Base-by-base conservation (phyloP, 2,888 invertebrate genomes). In the Brenthis ino region DNA sequence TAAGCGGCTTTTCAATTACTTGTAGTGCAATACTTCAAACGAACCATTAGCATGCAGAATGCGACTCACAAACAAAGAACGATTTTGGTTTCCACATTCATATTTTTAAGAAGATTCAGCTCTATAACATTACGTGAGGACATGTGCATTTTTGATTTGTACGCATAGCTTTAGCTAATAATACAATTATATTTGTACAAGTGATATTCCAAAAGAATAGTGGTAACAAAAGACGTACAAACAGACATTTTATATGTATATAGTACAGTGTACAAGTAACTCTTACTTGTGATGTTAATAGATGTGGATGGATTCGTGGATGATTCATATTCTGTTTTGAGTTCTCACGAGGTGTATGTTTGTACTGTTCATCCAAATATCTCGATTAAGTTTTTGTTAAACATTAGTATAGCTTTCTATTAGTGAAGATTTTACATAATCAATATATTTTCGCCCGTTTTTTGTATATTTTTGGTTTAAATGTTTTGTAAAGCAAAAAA, bases 141-240 rank as follows among this genome's bases (percentile, higher is more conserved):
- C 16, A 51, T n/a, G 14, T 37, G 37, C 37, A 11, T 43, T 64
- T 48, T 57, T 54, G 63, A 65, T 61, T 67, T 48, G 28, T 67
- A 65, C 65, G 68, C 24, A 55, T 64, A 57, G 68, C 65, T 70
- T 67, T 54, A 64, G 72, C 72, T 72, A 72, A 72, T 72, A 72
- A 70, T 43, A 64, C 20, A 20, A 20, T 57, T 63, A 55, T 72
- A 56, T 72, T 72, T 72, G 68, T 55, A 67, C 72, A 72, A 70
- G 68, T 72, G 72, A 33, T 20, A 43, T 61, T 57, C 57, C 51
- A 12, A 37, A 65, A 61, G 65, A 20, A 56, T 61, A 16, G 33
- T 6, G 24, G 51, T 56, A 67, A 68, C 70, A 70, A 60, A 58
- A 57, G 37, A 43, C 37, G 61, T 47, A 16, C 14, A 37, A 51